Base-by-base conservation (phyloP, 2,888 invertebrate species). In the Lydus trimaculatus region DNA sequence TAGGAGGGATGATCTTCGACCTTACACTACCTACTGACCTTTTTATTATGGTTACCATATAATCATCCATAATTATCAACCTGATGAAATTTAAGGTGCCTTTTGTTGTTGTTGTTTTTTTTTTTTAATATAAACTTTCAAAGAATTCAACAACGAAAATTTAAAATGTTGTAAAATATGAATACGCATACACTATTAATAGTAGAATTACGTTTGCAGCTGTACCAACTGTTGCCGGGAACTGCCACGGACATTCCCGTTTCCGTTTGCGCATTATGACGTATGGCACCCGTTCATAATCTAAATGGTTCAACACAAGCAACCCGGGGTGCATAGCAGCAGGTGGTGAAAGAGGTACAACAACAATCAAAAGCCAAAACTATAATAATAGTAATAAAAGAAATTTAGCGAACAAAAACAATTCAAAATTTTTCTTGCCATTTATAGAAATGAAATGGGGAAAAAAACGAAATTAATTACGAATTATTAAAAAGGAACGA, bases 181-280 rank as follows among this genome's bases (percentile, higher is more conserved):
- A 65, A 72, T 70, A 60, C 67, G 64, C 23, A 52, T 20, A 48
- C 11, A 23, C 3, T 20, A 23, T 52, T 48, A 52, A 2, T 39
- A 39, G 15, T 13, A 72, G 67, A 64, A 63, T 61, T 71, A 69
- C 66, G 69, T 73, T 72, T 71, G 75, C 74, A 73, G 71, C 71
- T 68, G 71, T 73, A 63, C 73, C 76, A 76, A 76, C 76, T 76
- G 76, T 76, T 76, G 76, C 76, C 72, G 69, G 61, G 69, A 52
- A 69, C 72, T 75, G 73, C 73, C 67, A 61, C 72, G 69, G 72
- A 75, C 73, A 70, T 72, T 70, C 72, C 69, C 64, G 66, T 65
- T 72, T 73, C 74, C 74, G 75, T 64, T 72, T 69, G 73, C 72
- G 73, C 71, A 72, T 69, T 73, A 71, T 75, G 73, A 74, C 73